phyloP scores from a whole-genome alignment of 2,888 invertebrate genomes.

The Polydrusus tereticollis region DNA sequence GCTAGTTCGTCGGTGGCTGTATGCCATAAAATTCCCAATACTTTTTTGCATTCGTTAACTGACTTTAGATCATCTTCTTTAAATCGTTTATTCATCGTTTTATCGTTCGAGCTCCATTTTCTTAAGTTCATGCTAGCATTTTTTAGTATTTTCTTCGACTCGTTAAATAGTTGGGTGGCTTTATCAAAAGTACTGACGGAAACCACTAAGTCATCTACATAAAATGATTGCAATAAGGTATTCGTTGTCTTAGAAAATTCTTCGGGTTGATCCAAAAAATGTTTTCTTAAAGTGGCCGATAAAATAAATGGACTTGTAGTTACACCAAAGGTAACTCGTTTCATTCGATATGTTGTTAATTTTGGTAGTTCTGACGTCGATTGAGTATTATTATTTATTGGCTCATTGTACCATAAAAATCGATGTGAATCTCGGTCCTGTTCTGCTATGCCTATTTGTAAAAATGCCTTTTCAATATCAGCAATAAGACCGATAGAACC shows the following conservation, averaged over 20 bases:
- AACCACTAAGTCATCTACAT: not conserved
- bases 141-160: not conserved
- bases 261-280: not conserved
- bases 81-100: not conserved
- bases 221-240: not conserved
- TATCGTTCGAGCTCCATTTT: not conserved
- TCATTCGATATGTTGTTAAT: not conserved
- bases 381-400: not conserved
- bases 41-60: not conserved
- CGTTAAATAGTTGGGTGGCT: not conserved
- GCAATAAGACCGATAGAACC: not conserved
- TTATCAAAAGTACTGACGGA: not conserved
- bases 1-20: not conserved
- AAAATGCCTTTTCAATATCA: not conserved
- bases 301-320: not conserved
- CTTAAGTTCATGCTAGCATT: not conserved
- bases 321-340: not conserved
- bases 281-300: not conserved
- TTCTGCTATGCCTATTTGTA: not conserved
- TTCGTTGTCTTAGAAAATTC: not conserved
- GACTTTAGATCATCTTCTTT: not conserved
- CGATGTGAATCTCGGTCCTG: not conserved
- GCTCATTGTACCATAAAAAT: not conserved
- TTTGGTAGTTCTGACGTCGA: not conserved
- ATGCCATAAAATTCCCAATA: not conserved